These are phyloP conservation scores for Leucophenga varia DNA, from an alignment of 1,140 invertebrate species.

Conservation along the genomic window DNA sequence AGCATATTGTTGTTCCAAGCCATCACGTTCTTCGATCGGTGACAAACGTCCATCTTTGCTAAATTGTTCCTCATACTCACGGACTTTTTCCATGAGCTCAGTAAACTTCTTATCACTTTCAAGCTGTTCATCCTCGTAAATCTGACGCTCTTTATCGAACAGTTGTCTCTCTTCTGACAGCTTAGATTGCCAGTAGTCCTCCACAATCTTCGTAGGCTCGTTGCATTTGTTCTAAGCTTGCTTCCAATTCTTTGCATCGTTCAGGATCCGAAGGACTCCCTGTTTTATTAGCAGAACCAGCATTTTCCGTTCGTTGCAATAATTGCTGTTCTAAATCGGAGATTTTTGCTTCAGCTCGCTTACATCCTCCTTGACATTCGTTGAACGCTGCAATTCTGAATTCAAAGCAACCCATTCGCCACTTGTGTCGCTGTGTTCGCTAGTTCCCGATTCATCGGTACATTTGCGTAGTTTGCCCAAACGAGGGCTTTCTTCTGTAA, in stretches of 20 bases:
- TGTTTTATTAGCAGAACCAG: conserved; percentile 40
- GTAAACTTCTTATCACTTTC: conserved; percentile 75
- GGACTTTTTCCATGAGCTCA: conserved; percentile 72
- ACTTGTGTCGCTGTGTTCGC: conserved; percentile 44
- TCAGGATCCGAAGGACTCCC: conserved; percentile 48
- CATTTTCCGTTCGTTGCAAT: conserved; percentile 8
- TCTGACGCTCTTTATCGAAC: conserved; percentile 71
- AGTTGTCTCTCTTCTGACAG: conserved; percentile 74
- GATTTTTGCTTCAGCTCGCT: conserved; percentile 31
- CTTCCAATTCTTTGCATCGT: conserved; percentile 68
- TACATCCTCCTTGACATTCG: conserved; percentile 32
- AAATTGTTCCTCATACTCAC: conserved; percentile 79
- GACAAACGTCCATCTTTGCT: conserved; percentile 64
- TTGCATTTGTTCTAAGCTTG: conserved; percentile 70
- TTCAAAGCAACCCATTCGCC: conserved; percentile 56
- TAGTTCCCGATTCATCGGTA: conserved; percentile 28
- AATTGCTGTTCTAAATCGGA: conserved; percentile 36
- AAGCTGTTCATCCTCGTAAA: conserved; percentile 74
- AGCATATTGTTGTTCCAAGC: conserved; percentile 72
- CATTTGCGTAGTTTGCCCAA: conserved; percentile 62
- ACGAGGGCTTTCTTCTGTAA: conserved; percentile 58
- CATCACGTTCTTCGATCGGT: conserved; percentile 74
- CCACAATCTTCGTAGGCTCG: conserved; percentile 78
- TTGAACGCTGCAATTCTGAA: conserved; percentile 38
- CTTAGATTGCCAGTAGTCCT: conserved; percentile 81